Evolutionary conservation across 2,888 invertebrate species (phyloP).

Genomic region (Branchipolynoe longqiensis): DNA sequence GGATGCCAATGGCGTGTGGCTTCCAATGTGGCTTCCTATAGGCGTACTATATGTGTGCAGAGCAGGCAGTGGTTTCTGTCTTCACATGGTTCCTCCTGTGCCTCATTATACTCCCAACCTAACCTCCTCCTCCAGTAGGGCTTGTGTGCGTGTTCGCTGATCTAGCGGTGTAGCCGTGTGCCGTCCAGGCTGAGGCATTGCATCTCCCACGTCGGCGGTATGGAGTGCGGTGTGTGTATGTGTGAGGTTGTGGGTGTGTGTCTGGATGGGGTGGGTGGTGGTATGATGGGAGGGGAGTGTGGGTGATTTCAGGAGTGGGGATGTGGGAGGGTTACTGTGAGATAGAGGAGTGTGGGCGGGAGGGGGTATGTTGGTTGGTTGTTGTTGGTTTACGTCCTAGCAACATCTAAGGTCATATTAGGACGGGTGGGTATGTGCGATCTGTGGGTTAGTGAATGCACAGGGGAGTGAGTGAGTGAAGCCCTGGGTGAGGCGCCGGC

Average conservation of each 20-base stretch:
- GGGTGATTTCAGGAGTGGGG: no score
- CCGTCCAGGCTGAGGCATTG: neutral
- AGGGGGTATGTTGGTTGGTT: no score
- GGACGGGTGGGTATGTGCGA: no score
- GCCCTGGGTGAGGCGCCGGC: no score
- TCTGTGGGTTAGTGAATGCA: no score
- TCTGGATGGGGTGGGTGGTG: neutral
- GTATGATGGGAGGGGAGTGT: neutral
- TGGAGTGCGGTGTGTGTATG: neutral
- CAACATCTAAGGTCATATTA: no score
- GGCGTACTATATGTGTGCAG: neutral
- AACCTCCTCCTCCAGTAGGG: neutral
- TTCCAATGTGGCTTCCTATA: constrained; percentile 8
- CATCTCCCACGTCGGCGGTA: neutral
- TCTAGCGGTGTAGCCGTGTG: neutral
- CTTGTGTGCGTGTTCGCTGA: neutral
- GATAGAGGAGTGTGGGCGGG: no score
- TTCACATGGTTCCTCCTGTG: neutral
- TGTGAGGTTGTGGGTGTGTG: neutral
- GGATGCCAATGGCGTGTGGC: no score
- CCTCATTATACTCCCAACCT: neutral
- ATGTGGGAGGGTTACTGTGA: no score
- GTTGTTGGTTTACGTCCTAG: no score
- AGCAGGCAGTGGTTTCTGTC: neutral
- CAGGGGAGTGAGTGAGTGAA: no score